phyloP scores from a whole-genome alignment of 1,140 invertebrate genomes.

The Macrocentrus cingulum region DNA sequence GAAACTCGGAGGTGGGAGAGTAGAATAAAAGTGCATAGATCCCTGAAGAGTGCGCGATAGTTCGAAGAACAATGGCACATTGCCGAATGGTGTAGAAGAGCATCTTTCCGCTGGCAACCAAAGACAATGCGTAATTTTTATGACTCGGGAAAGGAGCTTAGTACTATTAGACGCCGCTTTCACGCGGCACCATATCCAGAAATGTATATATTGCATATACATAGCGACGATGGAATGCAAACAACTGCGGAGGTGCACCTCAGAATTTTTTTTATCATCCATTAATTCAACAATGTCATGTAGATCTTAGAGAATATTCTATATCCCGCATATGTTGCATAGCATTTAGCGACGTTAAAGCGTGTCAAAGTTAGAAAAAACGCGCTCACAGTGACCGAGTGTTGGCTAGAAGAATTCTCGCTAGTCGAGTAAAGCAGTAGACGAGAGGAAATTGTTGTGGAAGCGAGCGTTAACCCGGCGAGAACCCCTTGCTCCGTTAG shows the following conservation, averaged over 20 bases:
- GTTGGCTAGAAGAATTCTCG: no score
- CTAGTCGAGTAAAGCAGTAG: no score
- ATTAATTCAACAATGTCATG: background rate
- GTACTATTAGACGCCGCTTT: conserved; percentile 29
- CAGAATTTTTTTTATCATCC: background rate
- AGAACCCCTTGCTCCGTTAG: conserved; percentile 22
- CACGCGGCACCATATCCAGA: conserved; percentile 1
- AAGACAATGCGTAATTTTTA: conserved; percentile 38
- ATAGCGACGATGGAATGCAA: background rate
- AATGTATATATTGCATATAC: background rate
- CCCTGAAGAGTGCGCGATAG: conserved; percentile 23
- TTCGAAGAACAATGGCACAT: conserved; percentile 23
- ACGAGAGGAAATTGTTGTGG: conserved; percentile 28
- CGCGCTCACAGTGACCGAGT: no score
- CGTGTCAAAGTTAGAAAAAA: no score
- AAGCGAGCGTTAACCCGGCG: conserved; percentile 34
- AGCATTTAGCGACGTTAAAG: no score
- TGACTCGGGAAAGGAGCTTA: conserved; percentile 28
- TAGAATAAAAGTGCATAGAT: conserved; percentile 13
- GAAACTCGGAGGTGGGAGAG: background rate
- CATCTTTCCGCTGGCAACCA: conserved; percentile 38
- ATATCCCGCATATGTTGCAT: no score
- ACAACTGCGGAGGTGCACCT: background rate
- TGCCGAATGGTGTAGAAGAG: conserved; percentile 27
- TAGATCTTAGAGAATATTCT: no score